phyloP scores from a whole-genome alignment of 2,888 invertebrate genomes.

The Erebia aethiops region DNA sequence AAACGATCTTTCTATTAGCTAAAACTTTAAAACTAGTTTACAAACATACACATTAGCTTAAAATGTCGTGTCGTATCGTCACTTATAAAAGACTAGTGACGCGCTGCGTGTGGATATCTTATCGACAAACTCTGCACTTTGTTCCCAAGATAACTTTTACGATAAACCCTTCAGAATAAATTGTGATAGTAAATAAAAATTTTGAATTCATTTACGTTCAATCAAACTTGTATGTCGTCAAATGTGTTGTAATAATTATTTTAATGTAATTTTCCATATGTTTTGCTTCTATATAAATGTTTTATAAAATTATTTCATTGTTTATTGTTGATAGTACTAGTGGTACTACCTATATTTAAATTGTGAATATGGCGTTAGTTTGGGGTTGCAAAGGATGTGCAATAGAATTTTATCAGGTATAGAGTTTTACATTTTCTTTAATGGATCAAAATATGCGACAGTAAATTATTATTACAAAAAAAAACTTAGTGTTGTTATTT shows the following conservation, averaged over 20 bases:
- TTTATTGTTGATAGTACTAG: constrained; percentile 2
- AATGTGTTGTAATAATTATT: constrained; percentile 13
- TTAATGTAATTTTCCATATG: neutral
- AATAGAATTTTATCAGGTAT: constrained; percentile 38
- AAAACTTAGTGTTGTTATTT: neutral
- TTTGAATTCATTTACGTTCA: constrained; percentile 21
- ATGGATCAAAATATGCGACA: neutral
- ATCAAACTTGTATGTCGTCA: constrained; percentile 25
- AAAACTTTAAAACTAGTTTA: too few species aligned
- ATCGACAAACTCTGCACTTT: constrained; percentile 55
- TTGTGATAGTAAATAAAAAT: constrained; percentile 34
- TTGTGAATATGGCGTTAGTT: constrained; percentile 33
- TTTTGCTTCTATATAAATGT: neutral
- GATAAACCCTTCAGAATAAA: constrained; percentile 42
- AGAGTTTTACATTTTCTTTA: constrained; percentile 7
- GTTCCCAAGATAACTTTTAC: constrained; percentile 49
- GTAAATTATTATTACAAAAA: neutral
- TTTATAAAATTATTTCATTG: neutral
- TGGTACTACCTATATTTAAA: too few species aligned
- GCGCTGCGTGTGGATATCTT: constrained; percentile 40
- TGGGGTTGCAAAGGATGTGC: constrained; percentile 23
- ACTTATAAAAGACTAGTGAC: constrained; percentile 28
- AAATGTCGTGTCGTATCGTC: constrained; percentile 22
- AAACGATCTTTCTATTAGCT: neutral
- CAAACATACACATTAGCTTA: too few species aligned